These are phyloP conservation scores for Eucera pruinosa DNA, from an alignment of 2,888 invertebrate species.

Conservation along the genomic window DNA sequence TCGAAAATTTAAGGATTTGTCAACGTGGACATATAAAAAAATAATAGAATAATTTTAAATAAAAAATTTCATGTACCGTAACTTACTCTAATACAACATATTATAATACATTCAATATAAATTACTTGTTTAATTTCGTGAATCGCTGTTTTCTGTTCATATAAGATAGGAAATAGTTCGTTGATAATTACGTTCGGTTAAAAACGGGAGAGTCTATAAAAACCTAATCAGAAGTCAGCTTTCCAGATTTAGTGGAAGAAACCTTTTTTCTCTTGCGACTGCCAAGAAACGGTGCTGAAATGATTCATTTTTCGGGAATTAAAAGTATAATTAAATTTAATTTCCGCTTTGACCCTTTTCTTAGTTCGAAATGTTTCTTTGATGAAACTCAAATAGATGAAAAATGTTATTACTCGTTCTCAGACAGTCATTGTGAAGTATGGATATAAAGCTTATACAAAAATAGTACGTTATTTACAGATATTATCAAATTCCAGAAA, in stretches of 20 bases:
- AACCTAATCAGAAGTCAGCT: not conserved
- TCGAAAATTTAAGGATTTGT: too few species aligned
- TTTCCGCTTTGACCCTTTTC: not conserved
- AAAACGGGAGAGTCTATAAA: too few species aligned
- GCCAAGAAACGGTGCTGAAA: not conserved
- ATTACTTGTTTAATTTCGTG: too few species aligned
- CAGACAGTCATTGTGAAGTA: not conserved
- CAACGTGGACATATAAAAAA: too few species aligned
- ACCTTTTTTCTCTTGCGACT: not conserved
- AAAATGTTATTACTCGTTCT: not conserved
- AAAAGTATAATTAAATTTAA: slow-evolving; percentile 13
- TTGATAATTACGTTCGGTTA: too few species aligned
- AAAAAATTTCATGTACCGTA: too few species aligned
- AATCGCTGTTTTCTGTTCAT: too few species aligned
- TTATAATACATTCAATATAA: too few species aligned
- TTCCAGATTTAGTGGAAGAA: not conserved
- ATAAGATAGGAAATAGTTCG: not conserved
- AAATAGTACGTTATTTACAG: not conserved
- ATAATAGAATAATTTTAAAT: too few species aligned
- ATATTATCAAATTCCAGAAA: not conserved
- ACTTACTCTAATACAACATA: too few species aligned
- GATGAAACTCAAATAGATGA: not conserved
- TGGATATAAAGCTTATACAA: too few species aligned
- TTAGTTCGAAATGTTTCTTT: not conserved
- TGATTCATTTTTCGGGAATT: not conserved